Evolutionary conservation across 2,113 vertebrate genomes (phyloP).

Genomic region (Sprattus sprattus): DNA sequence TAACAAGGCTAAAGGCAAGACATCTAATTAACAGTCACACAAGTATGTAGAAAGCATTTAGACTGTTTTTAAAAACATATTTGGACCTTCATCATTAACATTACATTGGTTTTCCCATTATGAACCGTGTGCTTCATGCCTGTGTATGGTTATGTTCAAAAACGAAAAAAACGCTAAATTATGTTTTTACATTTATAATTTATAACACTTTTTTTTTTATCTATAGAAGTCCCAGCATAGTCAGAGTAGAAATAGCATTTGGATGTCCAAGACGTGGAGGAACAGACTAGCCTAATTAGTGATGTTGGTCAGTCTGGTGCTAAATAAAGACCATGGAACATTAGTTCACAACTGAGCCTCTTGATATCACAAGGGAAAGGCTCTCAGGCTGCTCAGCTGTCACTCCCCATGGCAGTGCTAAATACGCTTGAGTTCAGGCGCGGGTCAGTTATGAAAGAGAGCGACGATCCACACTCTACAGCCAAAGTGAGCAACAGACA

Average conservation of each 20-base stretch:
- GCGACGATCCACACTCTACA: neutral
- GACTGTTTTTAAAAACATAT: neutral
- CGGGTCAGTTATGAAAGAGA: neutral
- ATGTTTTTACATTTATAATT: neutral
- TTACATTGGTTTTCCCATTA: neutral
- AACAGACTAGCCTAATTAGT: neutral
- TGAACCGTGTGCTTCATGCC: neutral
- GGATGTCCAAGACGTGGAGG: neutral
- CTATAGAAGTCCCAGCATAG: neutral
- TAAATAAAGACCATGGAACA: conserved; percentile 4
- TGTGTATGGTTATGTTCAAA: neutral
- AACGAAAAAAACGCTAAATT: neutral
- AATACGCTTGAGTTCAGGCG: neutral
- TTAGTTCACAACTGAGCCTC: conserved; percentile 3
- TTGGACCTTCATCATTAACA: too few species aligned
- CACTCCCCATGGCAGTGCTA: neutral
- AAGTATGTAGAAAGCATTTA: neutral
- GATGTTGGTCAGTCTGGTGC: conserved; percentile 1
- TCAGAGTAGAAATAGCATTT: neutral
- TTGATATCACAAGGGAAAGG: neutral
- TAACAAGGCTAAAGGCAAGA: neutral
- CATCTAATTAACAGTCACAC: neutral
- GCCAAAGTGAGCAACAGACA: neutral
- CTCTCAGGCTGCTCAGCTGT: neutral
- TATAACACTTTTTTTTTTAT: neutral